Evolutionary conservation across 1,140 invertebrate genomes (phyloP).

Genomic region (Wasmannia auropunctata): DNA sequence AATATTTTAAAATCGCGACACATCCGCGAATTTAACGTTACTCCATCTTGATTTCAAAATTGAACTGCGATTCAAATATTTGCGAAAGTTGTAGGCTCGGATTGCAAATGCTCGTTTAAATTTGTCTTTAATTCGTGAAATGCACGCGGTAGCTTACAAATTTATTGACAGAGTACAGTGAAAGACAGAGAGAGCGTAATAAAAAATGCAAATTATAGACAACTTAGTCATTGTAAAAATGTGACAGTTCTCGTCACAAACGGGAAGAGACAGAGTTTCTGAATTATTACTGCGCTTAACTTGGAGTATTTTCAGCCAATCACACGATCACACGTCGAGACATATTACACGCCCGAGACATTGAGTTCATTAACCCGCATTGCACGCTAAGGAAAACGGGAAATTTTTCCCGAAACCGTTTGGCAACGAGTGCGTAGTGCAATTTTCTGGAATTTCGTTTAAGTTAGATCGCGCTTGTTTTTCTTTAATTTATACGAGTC

Average conservation of each 20-base stretch:
- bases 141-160: background rate
- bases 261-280: background rate
- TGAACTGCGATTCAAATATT: slow-evolving; percentile 5
- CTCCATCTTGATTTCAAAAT: background rate
- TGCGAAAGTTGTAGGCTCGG: background rate
- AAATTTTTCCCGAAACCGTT: background rate
- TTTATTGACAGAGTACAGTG: background rate
- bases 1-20: background rate
- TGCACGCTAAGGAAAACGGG: background rate
- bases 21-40: background rate
- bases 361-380: slow-evolving; percentile 23
- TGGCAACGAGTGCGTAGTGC: background rate
- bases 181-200: too few species aligned
- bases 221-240: background rate
- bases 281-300: slow-evolving; percentile 39
- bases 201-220: slow-evolving; percentile 28
- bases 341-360: background rate
- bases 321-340: background rate
- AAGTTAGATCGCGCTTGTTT: background rate
- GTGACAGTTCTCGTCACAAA: background rate
- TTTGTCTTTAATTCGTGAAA: slow-evolving; percentile 19
- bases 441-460: background rate
- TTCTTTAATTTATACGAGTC: background rate
- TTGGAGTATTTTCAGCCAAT: slow-evolving; percentile 32
- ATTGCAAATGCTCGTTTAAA: background rate